Base-by-base conservation (phyloP, 2,888 invertebrate species). In the Torymus auratus region DNA sequence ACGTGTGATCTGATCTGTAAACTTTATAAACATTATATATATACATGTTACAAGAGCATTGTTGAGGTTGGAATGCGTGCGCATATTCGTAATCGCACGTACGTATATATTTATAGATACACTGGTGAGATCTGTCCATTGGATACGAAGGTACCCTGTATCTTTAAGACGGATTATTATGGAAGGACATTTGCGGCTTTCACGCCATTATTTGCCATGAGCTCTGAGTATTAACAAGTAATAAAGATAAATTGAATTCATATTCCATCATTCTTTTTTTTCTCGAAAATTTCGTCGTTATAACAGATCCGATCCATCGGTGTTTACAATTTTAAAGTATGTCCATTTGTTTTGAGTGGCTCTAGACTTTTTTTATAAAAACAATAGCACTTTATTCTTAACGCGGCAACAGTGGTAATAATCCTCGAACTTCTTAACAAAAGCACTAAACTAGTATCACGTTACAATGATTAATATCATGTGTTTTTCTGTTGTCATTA, bases 371-470 rank as follows among this genome's bases (percentile, higher is more conserved):
- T 77, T 61, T 77, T 73, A 77, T 62, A 73, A 73, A 69, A 77
- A 72, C 60, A 71, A 68, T 71, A 64, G 23, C 15, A 64, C 52
- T 58, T 58, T 52, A 41, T 60, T 1, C 50, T 60, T 56, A 74
- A 55, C 41, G 41, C 50, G 56, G n/a, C 52, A 76, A 71, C 55
- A 52, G 55, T 53, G 50, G 28, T 15, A 58, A 28, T 28, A 28
- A 71, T 71, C 53, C 13, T 78, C 55, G 10, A 73, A 71, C 15
- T 41, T 62, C 20, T 28, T 72, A 61, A 70, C 15, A 61, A 78
- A 78, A 81, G 75, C 74, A 52, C 55, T 78, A 81, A 61, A 64
- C 56, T 81, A 74, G 11, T 77, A 77, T 81, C 64, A 73, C 77
- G 72, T 50, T 65, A 72, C 53, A 78, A 73, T 64, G 50, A 56